Evolutionary conservation across 2,888 invertebrate genomes (phyloP), one percentile per base, ranked within the genome.

Genomic region (Ligdia adustata): DNA sequence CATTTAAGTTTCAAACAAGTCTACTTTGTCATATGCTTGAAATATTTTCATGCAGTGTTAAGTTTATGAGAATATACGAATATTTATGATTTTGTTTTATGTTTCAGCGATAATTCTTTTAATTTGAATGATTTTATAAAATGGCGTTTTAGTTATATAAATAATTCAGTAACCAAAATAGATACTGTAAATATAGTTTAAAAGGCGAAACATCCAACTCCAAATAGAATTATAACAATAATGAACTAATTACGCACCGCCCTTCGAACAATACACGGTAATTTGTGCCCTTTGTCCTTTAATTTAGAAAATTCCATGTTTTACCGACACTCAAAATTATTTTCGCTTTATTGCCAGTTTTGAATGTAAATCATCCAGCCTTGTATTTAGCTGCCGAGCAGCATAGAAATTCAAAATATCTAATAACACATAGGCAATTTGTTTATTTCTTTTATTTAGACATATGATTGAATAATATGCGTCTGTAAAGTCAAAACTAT

Each of bases 291-390:
- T 88, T 89, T 89, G 89, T 88, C 76, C 81, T 72, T 60, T 63
- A 76, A 76, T 82, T 87, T 87, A 88, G 88, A 87, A 85, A 85
- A 87, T 86, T 84, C 80, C 82, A 85, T 86, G 85, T 85, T 73
- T 72, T 67, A 79, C 73, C 72, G 75, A 66, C 75, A 70, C 66
- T 64, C 71, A 75, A 74, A 82, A 81, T 75, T 70, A 72, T 79
- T 82, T 75, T 71, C 77, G 64, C 83, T 80, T 83, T 83, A 84
- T 79, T 75, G 72, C 79, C 69, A 58, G 72, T 79, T 86, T 71
- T 84, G 77, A 78, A 82, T 84, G 82, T 82, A 83, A 82, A 85
- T 87, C 83, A 82, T 78, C 37, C 57, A 60, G 76, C 77, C 79
- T 76, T 82, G 80, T 82, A 79, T 72, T 65, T 66, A 70, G 48